A percentile compares a stretch with the other conserved stretches of the same genome.
Evolutionary conservation across 2,797 vertebrate species (phyloP).

Genomic region (Mormyrops attenuatus): DNA sequence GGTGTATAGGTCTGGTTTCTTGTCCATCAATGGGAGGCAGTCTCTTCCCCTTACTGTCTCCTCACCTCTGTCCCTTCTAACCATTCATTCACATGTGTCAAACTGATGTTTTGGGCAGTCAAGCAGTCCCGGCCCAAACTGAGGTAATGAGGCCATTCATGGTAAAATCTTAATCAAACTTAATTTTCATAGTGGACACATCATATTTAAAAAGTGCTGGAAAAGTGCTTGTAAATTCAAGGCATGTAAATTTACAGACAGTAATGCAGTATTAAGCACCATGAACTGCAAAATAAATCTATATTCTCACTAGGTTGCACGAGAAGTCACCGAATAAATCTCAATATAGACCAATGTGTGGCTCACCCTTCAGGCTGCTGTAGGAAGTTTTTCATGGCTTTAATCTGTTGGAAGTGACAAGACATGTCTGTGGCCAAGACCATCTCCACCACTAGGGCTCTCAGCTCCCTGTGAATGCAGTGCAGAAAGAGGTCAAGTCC

Average conservation of each 20-base stretch:
- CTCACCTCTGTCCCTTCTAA: neutral
- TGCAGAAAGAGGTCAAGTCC: neutral
- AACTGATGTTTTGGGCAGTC: neutral
- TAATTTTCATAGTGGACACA: neutral
- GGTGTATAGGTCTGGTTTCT: neutral
- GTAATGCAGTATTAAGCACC: neutral
- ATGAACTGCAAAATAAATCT: neutral
- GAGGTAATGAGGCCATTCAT: neutral
- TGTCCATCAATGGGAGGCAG: neutral
- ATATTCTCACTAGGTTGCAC: neutral
- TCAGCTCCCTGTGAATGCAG: slow-evolving; percentile 69
- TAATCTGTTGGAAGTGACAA: slow-evolving; percentile 96
- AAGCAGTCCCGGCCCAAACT: neutral
- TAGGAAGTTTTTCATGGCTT: slow-evolving; percentile 87
- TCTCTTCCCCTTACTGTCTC: neutral
- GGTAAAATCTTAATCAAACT: neutral
- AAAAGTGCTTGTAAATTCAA: neutral
- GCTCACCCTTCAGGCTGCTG: slow-evolving; percentile 91
- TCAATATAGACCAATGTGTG: neutral
- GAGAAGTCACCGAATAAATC: neutral
- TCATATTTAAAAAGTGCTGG: neutral
- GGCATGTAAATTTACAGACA: neutral
- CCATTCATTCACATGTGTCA: neutral
- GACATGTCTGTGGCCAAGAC: slow-evolving; percentile 97
- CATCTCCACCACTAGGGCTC: slow-evolving; percentile 90